A percentile compares a stretch with the other conserved stretches of the same genome.
phyloP scores from a whole-genome alignment of 2,888 invertebrate genomes.

The Acheta domesticus region DNA sequence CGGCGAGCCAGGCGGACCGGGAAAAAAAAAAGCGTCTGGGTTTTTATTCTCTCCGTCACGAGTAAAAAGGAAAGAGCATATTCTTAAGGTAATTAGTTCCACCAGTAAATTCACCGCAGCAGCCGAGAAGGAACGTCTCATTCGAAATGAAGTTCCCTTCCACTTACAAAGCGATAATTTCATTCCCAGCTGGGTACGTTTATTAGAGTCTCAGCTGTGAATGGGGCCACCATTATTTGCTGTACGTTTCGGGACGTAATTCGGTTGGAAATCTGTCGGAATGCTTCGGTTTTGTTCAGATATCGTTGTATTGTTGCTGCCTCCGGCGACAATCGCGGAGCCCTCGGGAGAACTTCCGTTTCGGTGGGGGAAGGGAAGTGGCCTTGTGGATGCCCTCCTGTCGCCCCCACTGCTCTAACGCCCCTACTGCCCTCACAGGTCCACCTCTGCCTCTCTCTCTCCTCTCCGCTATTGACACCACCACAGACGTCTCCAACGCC shows the following conservation, averaged over 20 bases:
- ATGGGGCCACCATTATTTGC: background rate
- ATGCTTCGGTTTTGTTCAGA: background rate
- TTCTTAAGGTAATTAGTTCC: constrained; percentile 9
- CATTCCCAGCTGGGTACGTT: background rate
- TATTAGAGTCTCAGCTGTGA: background rate
- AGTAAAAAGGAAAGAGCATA: constrained; percentile 18
- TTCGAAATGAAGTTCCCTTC: background rate
- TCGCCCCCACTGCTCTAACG: too few relatives aligned
- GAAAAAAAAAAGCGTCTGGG: background rate
- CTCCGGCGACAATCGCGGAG: background rate
- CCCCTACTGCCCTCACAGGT: too few relatives aligned
- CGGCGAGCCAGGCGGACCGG: background rate
- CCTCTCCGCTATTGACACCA: too few relatives aligned
- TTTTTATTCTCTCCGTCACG: background rate
- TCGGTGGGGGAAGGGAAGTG: too few relatives aligned
- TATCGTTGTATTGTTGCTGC: background rate
- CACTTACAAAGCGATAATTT: constrained; percentile 6
- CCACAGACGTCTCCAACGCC: too few relatives aligned
- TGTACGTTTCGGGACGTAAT: background rate
- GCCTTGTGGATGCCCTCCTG: too few relatives aligned
- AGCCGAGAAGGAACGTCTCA: background rate
- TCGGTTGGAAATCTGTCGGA: background rate
- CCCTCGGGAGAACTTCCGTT: too few relatives aligned
- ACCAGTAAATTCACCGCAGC: constrained; percentile 18
- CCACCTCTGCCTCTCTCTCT: too few relatives aligned